A percentile compares a stretch with the other conserved stretches of the same genome.
These are phyloP conservation scores for Rhadinocentrus ornatus DNA, from an alignment of 2,797 vertebrate species.

Conservation along the genomic window DNA sequence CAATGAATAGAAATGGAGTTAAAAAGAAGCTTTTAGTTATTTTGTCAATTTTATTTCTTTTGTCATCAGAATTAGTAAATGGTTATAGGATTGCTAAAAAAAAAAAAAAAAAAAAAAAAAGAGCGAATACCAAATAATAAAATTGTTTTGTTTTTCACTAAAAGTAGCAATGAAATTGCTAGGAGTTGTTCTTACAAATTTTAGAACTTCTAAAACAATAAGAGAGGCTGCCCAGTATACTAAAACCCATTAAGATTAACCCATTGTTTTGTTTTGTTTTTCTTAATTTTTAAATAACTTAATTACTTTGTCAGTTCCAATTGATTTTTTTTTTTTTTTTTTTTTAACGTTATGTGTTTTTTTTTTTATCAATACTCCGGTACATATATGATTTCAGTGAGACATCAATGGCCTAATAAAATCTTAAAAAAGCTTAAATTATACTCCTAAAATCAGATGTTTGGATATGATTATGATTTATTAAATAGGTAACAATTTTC, in stretches of 20 bases:
- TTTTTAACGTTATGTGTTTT: too few species aligned
- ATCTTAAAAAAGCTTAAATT: too few species aligned
- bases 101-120: background rate
- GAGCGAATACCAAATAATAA: constrained; percentile 5
- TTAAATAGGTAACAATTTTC: background rate
- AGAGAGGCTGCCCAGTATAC: too few species aligned
- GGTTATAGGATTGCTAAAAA: background rate
- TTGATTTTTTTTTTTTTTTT: too few species aligned
- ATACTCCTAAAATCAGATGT: too few species aligned
- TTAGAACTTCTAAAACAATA: background rate
- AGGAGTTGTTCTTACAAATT: too few species aligned
- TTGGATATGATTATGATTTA: too few species aligned
- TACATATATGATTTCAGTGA: too few species aligned
- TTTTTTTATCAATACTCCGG: too few species aligned
- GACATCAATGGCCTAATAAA: too few species aligned
- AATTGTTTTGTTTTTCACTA: background rate
- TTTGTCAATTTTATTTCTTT: constrained; percentile 3
- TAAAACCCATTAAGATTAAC: too few species aligned
- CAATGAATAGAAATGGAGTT: background rate
- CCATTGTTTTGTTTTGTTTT: background rate
- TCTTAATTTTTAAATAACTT: background rate
- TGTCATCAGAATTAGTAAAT: background rate
- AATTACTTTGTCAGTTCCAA: background rate
- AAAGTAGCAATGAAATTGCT: background rate
- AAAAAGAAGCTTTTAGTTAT: background rate